Base-by-base conservation (phyloP, 2,888 invertebrate species). In the Oxyteleia sp. region DNA sequence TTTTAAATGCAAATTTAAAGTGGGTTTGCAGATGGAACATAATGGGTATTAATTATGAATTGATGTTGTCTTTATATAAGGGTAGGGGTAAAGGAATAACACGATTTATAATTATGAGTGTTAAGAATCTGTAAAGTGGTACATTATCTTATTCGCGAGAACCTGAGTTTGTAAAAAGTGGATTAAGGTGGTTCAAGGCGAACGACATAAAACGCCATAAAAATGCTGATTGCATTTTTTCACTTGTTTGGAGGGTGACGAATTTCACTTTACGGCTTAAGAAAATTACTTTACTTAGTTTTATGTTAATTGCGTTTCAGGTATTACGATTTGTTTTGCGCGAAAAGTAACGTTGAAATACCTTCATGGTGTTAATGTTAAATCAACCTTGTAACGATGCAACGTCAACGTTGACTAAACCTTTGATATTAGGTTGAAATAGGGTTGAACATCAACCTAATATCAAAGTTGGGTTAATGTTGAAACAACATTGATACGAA, bases 151-250 rank as follows among this genome's bases (percentile, higher is more conserved):
- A 61, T 68, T 59, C 64, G 59, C 41, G 66, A 72, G 72, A 80
- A 72, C 45, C 43, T 51, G 41, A 23, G 59, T 16, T 61, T 68
- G 11, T 57, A 72, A 80, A 72, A 72, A 72, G 51, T 72, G 66
- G 66, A 72, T 72, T 66, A 72, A 80, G 72, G 57, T 61, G 53
- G 45, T 66, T 59, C 59, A 72, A 80, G 53, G 72, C 57, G 59
- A 57, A 64, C 35, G 26, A 75, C 53, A 32, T 45, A 16, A 75
- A 59, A 41, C 59, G 45, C 53, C 29, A 16, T 64, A 47, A 82
- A 69, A 49, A 45, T 68, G 38, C 13, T 51, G 32, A 68, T 61
- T 78, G 64, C 57, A 64, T 53, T 76, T 53, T 75, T 69, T 61
- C 55, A 43, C 47, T 74, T 45, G 55, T 45, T 61, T 53, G 18